Evolutionary conservation across 2,888 invertebrate species (phyloP), one percentile per base, ranked within the genome.

Genomic region (Lysandra bellargus): DNA sequence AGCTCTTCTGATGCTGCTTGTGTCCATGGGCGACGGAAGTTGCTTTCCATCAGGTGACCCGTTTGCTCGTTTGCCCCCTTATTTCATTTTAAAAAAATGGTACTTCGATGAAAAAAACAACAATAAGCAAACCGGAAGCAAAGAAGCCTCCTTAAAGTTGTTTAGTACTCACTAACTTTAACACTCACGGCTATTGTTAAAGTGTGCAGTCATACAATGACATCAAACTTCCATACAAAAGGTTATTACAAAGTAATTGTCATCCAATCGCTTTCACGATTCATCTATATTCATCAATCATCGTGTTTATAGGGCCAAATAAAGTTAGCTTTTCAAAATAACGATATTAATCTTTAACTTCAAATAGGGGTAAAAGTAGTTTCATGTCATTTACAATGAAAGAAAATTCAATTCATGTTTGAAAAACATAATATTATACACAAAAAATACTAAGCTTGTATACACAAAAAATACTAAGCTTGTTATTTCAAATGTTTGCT

Each of bases 221-320:
- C 76, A 76, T 7, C 57, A 30, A 76, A 76, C 33, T 76, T 76
- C 33, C 76, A 76, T 17, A 76, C 76, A 76, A 76, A 76, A 76
- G 76, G 33, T 76, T 76, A 76, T 33, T 33, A 53, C 53, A 76
- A 76, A 76, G 76, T 76, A 76, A 76, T 76, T 76, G 57, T 57
- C 57, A 76, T 57, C 76, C 76, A 75, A 75, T 53, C 75, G 75
- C 5, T 76, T 76, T 14, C 33, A 57, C 57, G 33, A 76, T 53
- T 76, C 76, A 76, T 76, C 57, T 33, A 76, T 76, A 76, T 33
- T 57, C 57, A 76, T 76, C 76, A 76, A 76, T 76, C 76, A 76
- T 57, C 76, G 57, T 49, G 30, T 76, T 76, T 57, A 49, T 75
- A 57, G 76, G 76, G 76, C 57, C 17, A 57, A 76, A 57, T 53